phyloP scores from a whole-genome alignment of 2,797 vertebrate species.

The Salarias fasciatus region DNA sequence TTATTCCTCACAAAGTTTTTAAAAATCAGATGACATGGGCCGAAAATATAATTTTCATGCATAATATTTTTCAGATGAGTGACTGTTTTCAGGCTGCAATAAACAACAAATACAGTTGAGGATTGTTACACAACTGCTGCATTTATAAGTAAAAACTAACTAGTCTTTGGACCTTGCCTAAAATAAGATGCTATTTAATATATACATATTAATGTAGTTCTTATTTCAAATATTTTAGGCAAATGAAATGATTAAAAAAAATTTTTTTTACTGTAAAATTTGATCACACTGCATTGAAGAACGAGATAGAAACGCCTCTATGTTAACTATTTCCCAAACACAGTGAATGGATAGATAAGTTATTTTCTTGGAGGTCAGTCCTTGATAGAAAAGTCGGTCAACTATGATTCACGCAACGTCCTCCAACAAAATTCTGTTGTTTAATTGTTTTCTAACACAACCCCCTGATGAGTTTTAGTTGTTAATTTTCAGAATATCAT shows the following conservation, averaged over 20 bases:
- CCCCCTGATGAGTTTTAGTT: not conserved
- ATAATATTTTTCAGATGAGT: slow-evolving; percentile 49
- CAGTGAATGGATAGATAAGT: not conserved
- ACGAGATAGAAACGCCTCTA: not conserved
- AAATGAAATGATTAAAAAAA: slow-evolving; percentile 1
- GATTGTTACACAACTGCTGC: slow-evolving; percentile 8
- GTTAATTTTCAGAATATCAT: not conserved
- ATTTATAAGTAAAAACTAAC: slow-evolving; percentile 18
- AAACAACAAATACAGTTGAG: slow-evolving; percentile 31
- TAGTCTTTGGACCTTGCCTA: not conserved
- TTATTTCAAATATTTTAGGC: no score
- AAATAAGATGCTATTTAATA: not conserved
- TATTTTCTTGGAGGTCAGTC: slow-evolving; percentile 5
- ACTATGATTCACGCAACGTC: slow-evolving; percentile 34
- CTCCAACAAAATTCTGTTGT: slow-evolving; percentile 18
- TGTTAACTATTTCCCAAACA: not conserved
- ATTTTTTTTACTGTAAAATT: slow-evolving; percentile 5
- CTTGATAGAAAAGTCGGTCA: slow-evolving; percentile 28
- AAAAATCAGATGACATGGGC: slow-evolving; percentile 41
- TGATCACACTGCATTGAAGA: not conserved
- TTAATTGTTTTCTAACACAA: no score
- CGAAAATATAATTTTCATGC: slow-evolving; percentile 32
- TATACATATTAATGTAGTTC: not conserved
- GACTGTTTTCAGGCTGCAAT: slow-evolving; percentile 33
- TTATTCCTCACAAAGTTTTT: slow-evolving; percentile 53